Percentiles rank a stretch among this genome's conserved stretches.
Evolutionary conservation across 2,888 invertebrate species (phyloP).

Genomic region (Protodeltote pygarga): DNA sequence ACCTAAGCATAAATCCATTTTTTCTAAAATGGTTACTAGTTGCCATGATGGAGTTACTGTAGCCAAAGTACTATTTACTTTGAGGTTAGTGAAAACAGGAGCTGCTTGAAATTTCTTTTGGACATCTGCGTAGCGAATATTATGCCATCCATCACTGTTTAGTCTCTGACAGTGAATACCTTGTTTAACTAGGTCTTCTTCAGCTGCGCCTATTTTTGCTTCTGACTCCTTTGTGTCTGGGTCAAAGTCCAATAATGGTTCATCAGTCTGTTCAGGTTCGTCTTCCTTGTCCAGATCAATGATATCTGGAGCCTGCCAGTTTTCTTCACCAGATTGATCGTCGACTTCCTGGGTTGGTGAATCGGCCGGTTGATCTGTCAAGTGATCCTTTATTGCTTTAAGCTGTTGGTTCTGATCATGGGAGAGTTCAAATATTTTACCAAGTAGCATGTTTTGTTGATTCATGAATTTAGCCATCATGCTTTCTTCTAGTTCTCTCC

Average conservation of each 20-base stretch:
- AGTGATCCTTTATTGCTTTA: too few relatives aligned
- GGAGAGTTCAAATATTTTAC: too few relatives aligned
- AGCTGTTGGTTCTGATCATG: too few relatives aligned
- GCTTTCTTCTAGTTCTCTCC: too few relatives aligned
- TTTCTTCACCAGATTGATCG: background rate
- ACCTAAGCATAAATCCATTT: background rate
- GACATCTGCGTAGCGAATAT: conserved; percentile 3
- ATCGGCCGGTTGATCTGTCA: too few relatives aligned
- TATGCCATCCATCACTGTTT: background rate
- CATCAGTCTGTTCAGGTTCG: background rate
- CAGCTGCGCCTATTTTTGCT: background rate
- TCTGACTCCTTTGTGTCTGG: background rate
- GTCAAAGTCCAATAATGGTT: too few relatives aligned
- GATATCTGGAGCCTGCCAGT: background rate
- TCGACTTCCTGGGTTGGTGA: too few relatives aligned
- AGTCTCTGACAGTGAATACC: conserved; percentile 3
- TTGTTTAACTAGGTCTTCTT: background rate
- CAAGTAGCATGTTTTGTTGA: background rate
- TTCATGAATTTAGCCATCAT: background rate
- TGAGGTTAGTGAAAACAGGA: background rate
- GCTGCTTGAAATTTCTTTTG: conserved; percentile 4
- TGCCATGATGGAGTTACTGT: background rate
- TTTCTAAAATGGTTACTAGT: background rate
- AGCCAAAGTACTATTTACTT: conserved; percentile 1
- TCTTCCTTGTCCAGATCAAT: background rate